Evolutionary conservation across 2,113 vertebrate species (phyloP).

Genomic region (Phasianus colchicus): DNA sequence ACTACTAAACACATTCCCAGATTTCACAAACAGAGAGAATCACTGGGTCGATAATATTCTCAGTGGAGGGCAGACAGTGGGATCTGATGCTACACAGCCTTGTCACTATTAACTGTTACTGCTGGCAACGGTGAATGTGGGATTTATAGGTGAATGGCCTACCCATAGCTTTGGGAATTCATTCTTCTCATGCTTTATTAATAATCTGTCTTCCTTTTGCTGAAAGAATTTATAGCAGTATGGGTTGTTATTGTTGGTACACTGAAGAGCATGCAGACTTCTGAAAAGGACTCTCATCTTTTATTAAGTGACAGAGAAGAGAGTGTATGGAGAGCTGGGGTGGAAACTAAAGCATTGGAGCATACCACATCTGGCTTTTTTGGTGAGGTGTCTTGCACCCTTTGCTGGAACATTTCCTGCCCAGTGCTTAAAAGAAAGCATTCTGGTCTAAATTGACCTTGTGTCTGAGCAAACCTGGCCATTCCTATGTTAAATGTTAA

Average conservation of each 20-base stretch:
- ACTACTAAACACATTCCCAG: conserved; percentile 37
- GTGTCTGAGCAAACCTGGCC: neutral
- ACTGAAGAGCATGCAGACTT: neutral
- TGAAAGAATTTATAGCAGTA: neutral
- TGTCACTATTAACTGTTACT: conserved; percentile 25
- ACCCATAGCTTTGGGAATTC: neutral
- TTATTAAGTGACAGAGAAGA: neutral
- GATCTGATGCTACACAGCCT: conserved; percentile 10
- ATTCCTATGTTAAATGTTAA: neutral
- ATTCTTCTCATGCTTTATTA: conserved; percentile 1
- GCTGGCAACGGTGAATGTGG: neutral
- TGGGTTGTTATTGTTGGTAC: neutral
- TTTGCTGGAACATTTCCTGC: neutral
- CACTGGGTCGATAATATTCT: neutral
- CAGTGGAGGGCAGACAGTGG: neutral
- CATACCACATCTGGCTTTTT: neutral
- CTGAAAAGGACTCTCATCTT: neutral
- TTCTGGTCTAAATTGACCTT: neutral
- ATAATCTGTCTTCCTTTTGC: neutral
- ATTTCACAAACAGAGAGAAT: conserved; percentile 12
- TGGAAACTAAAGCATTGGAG: neutral
- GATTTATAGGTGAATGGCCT: conserved; percentile 28
- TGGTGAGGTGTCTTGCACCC: neutral
- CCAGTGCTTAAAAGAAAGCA: neutral
- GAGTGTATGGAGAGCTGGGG: neutral